Percentiles rank a stretch among this genome's conserved stretches.
These are phyloP conservation scores for Toxostoma redivivum DNA, from an alignment of 2,113 vertebrate species.

Conservation along the genomic window DNA sequence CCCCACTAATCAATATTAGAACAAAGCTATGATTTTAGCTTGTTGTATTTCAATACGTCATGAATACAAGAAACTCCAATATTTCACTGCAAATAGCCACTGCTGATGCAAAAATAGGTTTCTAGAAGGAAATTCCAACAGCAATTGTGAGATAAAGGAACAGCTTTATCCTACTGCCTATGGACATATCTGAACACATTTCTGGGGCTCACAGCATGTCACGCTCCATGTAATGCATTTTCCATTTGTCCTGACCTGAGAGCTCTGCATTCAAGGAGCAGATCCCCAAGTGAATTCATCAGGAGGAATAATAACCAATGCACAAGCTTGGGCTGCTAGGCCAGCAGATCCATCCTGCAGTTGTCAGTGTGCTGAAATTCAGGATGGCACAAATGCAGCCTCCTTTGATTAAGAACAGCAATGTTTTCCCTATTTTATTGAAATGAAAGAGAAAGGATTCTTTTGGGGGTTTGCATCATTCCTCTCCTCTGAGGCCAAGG, in stretches of 20 bases:
- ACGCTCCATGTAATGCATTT: neutral
- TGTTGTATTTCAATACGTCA: neutral
- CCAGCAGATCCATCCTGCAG: slow-evolving; percentile 1
- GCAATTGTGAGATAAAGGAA: neutral
- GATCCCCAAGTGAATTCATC: neutral
- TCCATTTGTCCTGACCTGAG: neutral
- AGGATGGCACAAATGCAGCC: neutral
- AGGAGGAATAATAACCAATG: neutral
- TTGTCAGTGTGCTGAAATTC: neutral
- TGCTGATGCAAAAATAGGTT: neutral
- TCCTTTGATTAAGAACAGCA: neutral
- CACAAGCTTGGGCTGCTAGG: neutral
- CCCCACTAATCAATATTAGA: neutral
- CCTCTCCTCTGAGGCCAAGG: neutral
- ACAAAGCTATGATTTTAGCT: neutral
- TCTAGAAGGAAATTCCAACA: slow-evolving; percentile 7
- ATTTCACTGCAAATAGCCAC: neutral
- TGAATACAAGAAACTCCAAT: neutral
- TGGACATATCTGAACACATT: neutral
- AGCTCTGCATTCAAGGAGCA: neutral
- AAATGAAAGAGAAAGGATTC: neutral
- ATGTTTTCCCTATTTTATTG: neutral
- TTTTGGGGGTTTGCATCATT: neutral
- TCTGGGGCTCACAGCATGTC: neutral
- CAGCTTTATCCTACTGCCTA: neutral